Percentiles rank a stretch among this genome's conserved stretches.
Evolutionary conservation across 2,797 vertebrate genomes (phyloP).

Genomic region (Harpagifer antarcticus): DNA sequence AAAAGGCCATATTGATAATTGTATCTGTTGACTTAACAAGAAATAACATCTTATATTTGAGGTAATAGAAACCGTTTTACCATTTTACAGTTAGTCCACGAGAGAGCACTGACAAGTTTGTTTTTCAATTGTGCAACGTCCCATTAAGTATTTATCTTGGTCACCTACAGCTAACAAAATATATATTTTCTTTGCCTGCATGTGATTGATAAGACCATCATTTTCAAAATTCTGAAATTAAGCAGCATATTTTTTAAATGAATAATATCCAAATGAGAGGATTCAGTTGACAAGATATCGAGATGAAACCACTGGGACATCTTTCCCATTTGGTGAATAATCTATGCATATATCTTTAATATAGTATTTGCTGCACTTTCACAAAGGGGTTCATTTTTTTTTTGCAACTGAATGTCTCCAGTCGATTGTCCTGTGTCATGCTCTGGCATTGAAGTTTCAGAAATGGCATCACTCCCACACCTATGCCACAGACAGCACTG

Average conservation of each 20-base stretch:
- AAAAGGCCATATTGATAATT: too few relatives aligned
- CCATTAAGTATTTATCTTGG: neutral
- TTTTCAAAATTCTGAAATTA: neutral
- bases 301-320: neutral
- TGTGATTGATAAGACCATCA: too few relatives aligned
- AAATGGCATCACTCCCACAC: constrained; percentile 1
- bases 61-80: neutral
- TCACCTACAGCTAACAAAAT: neutral
- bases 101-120: neutral
- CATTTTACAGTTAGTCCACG: neutral
- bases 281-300: neutral
- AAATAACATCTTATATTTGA: neutral
- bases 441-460: constrained; percentile 12
- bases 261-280: neutral
- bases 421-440: constrained; percentile 8
- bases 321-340: too few relatives aligned
- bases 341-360: neutral
- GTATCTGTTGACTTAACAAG: neutral
- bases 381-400: neutral
- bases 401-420: constrained; percentile 1
- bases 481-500: constrained; percentile 6
- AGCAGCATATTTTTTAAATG: neutral
- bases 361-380: neutral
- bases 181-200: too few relatives aligned
- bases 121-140: neutral